Base-by-base conservation (phyloP, 2,797 vertebrate species). In the Harpia harpyja region DNA sequence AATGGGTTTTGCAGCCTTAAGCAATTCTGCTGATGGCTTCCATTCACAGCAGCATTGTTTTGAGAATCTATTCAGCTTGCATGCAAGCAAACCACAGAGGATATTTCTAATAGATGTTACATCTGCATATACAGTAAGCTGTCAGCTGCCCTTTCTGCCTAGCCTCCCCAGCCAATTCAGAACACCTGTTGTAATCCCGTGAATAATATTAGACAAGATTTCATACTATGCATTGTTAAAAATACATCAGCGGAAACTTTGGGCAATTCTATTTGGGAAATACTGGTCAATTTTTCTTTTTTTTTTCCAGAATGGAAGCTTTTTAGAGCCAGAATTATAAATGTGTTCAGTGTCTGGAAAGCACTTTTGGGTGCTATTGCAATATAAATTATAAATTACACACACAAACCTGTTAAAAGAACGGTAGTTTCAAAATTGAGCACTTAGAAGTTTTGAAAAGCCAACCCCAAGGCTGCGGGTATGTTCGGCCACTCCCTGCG, bases 141-240 rank as follows among this genome's bases (percentile, higher is more conserved):
- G 94, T 90, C 67, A 89, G 96, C 91, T 51, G 64, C 94, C 89
- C 89, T 76, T 75, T 72, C 81, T 53, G 68, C 88, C 85, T 6
- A 91, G 79, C 87, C 90, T 95, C 91, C 95, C 95, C 90, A 73
- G 85, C 91, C 96, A 94, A 95, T 95, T 96, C 68, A 43, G 80
- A 92, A 80, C 97, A 97, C 95, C 97, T 97, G 97, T 86, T 96
- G 87, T 75, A 69, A 92, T 74, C 89, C 69, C 28, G 35, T 4
- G 79, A 91, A 85, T 54, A 60, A 83, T 35, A 69, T 33, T 32
- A 64, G 37, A 24, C 72, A 79, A 39, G 63, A 72, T 87, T 95
- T 95, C 87, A 44, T 24, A 33, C 18, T 1, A 76, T 1, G 21
- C 72, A 41, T 33, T 85, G 89, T 90, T 96, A 61, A 93, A 94